Conservation (phyloP, 2,113 vertebrate genomes). For the Trinectes maculatus region DNA sequence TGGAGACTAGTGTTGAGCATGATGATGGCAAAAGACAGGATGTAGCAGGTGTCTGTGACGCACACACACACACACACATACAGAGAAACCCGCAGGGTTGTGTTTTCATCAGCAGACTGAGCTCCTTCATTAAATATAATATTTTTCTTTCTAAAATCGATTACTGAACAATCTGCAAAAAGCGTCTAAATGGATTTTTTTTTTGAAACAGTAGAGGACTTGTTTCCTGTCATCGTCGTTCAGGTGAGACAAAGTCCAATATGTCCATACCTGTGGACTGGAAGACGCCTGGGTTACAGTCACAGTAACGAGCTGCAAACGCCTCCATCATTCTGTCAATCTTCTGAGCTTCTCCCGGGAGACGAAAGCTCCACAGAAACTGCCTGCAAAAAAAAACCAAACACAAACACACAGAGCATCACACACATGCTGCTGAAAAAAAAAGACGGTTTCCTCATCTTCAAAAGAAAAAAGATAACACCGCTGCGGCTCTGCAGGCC, state of each 20-base stretch:
- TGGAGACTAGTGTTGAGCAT: conserved; percentile 98
- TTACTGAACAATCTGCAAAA: not conserved
- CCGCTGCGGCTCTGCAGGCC: not conserved
- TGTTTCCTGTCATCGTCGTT: not conserved
- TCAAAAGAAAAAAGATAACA: conserved; percentile 1
- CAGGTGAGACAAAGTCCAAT: not conserved
- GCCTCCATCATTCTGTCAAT: conserved; percentile 98
- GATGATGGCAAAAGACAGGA: conserved; percentile 95
- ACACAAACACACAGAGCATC: not conserved
- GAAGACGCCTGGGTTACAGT: conserved; percentile 90
- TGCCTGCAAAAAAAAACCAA: conserved; percentile 82
- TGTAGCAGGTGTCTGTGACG: conserved; percentile 92
- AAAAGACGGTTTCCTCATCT: not conserved
- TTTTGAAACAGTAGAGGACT: no score
- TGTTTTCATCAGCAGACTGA: conserved; percentile 4
- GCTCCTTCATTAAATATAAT: conserved; percentile 14
- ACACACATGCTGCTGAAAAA: not conserved
- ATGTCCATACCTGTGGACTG: conserved; percentile 88
- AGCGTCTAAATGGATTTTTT: not conserved
- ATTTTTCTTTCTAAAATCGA: not conserved
- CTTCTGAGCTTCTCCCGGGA: conserved; percentile 96
- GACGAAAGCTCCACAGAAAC: conserved; percentile 95
- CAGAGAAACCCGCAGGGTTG: conserved; percentile 31
- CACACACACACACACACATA: not conserved
- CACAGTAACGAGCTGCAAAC: conserved; percentile 92